phyloP scores from a whole-genome alignment of 2,888 invertebrate genomes.

The Scaptomyza flava region DNA sequence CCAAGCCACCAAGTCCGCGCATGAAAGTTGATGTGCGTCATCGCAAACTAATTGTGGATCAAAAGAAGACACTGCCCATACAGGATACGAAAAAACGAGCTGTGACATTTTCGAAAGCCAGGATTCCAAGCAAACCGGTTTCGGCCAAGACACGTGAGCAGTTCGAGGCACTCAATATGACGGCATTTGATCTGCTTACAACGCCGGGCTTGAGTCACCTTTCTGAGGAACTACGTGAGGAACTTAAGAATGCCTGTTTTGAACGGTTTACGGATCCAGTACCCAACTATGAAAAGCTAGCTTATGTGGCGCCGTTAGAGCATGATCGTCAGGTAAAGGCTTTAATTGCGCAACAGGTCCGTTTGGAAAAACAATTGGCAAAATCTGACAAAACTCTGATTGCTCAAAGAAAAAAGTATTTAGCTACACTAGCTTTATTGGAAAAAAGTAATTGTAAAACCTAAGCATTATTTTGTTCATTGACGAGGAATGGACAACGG shows the following conservation, averaged over 20 bases:
- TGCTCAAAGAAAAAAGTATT: constrained; percentile 1
- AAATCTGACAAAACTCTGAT: constrained; percentile 3
- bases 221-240: constrained; percentile 20
- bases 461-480: too few species aligned
- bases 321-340: constrained; percentile 51
- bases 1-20: constrained; percentile 56
- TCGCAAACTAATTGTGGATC: constrained; percentile 75
- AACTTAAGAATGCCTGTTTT: constrained; percentile 56
- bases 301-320: constrained; percentile 26
- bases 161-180: constrained; percentile 56
- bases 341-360: constrained; percentile 46
- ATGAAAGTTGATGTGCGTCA: constrained; percentile 59
- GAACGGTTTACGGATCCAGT: constrained; percentile 48
- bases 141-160: constrained; percentile 62
- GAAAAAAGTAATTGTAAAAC: too few species aligned
- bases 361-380: constrained; percentile 33
- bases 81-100: constrained; percentile 39
- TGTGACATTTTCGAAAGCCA: constrained; percentile 24
- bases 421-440: background rate
- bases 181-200: constrained; percentile 80
- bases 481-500: constrained; percentile 56
- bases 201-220: constrained; percentile 47
- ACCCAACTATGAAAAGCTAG: constrained; percentile 53
- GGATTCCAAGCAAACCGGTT: constrained; percentile 47
- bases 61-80: constrained; percentile 51